Percentiles rank a stretch among this genome's conserved stretches.
Evolutionary conservation across 2,888 invertebrate genomes (phyloP).

Genomic region (Volucella zonaria): DNA sequence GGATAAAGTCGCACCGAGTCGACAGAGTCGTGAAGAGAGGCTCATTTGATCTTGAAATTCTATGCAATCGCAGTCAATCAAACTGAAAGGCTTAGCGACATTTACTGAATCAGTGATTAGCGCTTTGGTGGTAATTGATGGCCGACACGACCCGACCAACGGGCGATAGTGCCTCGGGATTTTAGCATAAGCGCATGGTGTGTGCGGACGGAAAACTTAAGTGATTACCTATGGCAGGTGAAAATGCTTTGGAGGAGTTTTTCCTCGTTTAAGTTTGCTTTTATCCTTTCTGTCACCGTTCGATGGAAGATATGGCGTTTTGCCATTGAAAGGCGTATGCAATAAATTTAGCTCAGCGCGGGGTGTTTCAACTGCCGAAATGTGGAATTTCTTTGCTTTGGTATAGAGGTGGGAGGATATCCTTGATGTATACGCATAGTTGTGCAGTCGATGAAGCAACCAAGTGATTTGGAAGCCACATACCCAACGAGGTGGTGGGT

Average conservation of each 20-base stretch:
- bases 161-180: too few species aligned
- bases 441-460: too few species aligned
- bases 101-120: conserved; percentile 67
- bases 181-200: conserved; percentile 19
- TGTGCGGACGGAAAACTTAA: conserved; percentile 7
- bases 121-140: conserved; percentile 53
- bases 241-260: not conserved
- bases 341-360: too few species aligned
- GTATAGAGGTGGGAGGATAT: too few species aligned
- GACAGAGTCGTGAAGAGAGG: conserved; percentile 1
- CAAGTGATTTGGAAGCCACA: too few species aligned
- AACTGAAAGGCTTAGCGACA: conserved; percentile 54
- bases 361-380: too few species aligned
- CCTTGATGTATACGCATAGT: too few species aligned
- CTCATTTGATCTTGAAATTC: conserved; percentile 71
- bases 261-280: not conserved
- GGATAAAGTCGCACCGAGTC: conserved; percentile 21
- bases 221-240: conserved; percentile 35
- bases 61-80: conserved; percentile 72
- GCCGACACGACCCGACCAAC: conserved; percentile 39
- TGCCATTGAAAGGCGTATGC: not conserved
- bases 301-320: conserved; percentile 9
- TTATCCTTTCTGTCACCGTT: not conserved
- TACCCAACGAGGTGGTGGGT: too few species aligned
- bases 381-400: too few species aligned